A percentile compares a stretch with the other conserved stretches of the same genome.
These are phyloP conservation scores for Oceanites oceanicus DNA, from an alignment of 2,113 vertebrate species.

Conservation along the genomic window DNA sequence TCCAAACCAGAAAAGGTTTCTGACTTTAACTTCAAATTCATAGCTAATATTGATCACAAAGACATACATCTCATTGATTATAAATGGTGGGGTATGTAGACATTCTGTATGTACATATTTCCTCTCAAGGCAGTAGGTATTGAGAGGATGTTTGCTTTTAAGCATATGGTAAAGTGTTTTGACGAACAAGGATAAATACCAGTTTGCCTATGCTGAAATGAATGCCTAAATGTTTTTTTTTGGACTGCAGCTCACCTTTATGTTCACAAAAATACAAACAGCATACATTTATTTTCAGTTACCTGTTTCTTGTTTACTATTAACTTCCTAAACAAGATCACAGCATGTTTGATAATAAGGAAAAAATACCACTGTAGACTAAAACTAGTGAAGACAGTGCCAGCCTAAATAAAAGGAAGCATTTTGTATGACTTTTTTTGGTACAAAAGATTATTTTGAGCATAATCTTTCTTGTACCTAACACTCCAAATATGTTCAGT, in stretches of 20 bases:
- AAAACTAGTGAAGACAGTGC: background rate
- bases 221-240: background rate
- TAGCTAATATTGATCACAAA: background rate
- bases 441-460: background rate
- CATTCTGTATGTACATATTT: background rate
- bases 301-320: background rate
- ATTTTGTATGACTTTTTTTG: background rate
- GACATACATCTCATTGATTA: background rate
- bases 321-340: background rate
- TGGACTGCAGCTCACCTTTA: background rate
- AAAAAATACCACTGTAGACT: background rate
- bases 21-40: background rate
- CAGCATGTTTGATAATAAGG: background rate
- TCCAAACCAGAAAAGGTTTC: background rate
- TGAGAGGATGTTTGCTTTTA: background rate
- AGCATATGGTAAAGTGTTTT: background rate
- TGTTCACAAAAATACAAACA: background rate
- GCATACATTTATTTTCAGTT: background rate
- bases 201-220: background rate
- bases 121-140: background rate
- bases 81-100: background rate
- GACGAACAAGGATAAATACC: background rate
- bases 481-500: background rate
- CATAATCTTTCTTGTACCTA: background rate
- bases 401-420: background rate